Conservation (phyloP, 2,888 invertebrate species). For the Drosophila leonis region DNA sequence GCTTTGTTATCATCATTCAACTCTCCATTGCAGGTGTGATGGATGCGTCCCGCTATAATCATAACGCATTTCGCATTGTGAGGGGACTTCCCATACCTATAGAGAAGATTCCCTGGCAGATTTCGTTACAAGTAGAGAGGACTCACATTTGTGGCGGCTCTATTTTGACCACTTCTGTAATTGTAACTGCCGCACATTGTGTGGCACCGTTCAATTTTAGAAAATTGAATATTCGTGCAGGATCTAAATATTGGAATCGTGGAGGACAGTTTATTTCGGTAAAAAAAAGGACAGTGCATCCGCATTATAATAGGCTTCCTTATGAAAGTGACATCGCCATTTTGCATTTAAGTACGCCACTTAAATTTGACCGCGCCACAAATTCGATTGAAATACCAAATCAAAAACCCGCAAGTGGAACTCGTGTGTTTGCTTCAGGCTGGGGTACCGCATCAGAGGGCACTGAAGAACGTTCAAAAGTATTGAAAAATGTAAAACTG, state of each 20-base stretch:
- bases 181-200: conserved; percentile 1
- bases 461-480: fast-evolving
- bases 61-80: not conserved
- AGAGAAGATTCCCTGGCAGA: not conserved
- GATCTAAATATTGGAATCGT: not conserved
- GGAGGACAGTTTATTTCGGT: not conserved
- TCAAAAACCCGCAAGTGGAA: not conserved
- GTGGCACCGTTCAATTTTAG: fast-evolving
- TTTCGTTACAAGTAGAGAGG: not conserved
- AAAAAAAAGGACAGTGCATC: not conserved
- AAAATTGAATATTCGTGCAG: not conserved
- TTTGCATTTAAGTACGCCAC: not conserved
- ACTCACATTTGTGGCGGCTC: not conserved
- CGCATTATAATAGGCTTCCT: fast-evolving
- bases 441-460: not conserved
- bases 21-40: not conserved
- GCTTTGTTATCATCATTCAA: not conserved
- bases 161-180: not conserved
- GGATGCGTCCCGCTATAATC: not conserved
- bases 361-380: not conserved
- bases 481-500: not conserved
- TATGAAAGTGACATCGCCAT: not conserved
- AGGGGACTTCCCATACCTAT: not conserved
- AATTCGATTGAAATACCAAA: not conserved
- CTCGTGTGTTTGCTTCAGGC: not conserved